These are phyloP conservation scores for Littorina saxatilis DNA, from an alignment of 1,140 invertebrate species.

Conservation along the genomic window DNA sequence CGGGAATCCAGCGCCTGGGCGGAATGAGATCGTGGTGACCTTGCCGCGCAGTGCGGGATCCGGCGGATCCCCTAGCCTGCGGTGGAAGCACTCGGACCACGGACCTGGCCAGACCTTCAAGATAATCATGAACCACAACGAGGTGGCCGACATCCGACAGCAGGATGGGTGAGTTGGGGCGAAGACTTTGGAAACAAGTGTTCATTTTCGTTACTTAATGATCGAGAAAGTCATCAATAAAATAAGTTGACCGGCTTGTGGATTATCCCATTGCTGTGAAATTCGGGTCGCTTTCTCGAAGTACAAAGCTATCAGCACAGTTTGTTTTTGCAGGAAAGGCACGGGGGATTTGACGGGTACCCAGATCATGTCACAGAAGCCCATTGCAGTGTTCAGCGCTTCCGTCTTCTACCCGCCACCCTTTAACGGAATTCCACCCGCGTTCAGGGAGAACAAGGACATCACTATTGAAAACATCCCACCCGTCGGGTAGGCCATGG, in stretches of 20 bases:
- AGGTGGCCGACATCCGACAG: slow-evolving; percentile 33
- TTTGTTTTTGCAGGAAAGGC: background rate
- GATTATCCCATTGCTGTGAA: no score
- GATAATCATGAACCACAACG: slow-evolving; percentile 2
- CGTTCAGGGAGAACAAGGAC: background rate
- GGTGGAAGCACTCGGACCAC: slow-evolving; percentile 7
- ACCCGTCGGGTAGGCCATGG: slow-evolving; percentile 13
- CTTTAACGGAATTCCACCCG: background rate
- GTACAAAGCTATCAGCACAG: no score
- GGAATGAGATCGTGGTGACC: background rate
- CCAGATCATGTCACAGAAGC: background rate
- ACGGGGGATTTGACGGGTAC: slow-evolving; percentile 24
- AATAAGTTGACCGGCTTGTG: no score
- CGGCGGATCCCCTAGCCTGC: background rate
- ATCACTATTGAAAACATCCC: slow-evolving; percentile 33
- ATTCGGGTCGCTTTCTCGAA: no score
- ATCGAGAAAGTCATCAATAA: no score
- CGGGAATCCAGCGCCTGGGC: slow-evolving; percentile 16
- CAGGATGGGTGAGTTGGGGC: background rate
- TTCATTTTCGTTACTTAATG: no score
- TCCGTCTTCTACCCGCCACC: slow-evolving; percentile 17
- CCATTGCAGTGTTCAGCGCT: slow-evolving; percentile 22
- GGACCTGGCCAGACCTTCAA: slow-evolving; percentile 14
- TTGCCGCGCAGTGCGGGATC: background rate
- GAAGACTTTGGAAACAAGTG: no score